These are phyloP conservation scores for Opisthograptis luteolata DNA, from an alignment of 2,888 invertebrate genomes.

Conservation along the genomic window DNA sequence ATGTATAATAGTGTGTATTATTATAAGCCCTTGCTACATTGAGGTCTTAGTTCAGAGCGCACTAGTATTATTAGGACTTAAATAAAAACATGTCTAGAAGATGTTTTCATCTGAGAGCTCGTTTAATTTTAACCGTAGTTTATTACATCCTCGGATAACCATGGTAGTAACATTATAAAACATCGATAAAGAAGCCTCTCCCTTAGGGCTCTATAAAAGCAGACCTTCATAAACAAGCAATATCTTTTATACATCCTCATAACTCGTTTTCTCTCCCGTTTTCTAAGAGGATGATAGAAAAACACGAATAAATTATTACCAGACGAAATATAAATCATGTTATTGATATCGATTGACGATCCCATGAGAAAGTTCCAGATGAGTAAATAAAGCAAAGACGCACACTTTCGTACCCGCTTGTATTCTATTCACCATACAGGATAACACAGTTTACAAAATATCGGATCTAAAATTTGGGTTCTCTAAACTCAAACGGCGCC, in stretches of 20 bases:
- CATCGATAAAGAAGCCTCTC: slow-evolving; percentile 68
- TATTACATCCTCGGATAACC: slow-evolving; percentile 67
- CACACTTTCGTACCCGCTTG: slow-evolving; percentile 20
- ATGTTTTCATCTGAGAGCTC: slow-evolving; percentile 35
- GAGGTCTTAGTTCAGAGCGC: no score
- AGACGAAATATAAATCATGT: slow-evolving; percentile 31
- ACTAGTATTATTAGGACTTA: no score
- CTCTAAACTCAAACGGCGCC: slow-evolving; percentile 64
- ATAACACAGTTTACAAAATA: slow-evolving; percentile 15
- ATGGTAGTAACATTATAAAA: slow-evolving; percentile 66
- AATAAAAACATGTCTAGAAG: neutral
- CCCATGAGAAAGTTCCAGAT: slow-evolving; percentile 20
- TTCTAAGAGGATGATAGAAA: slow-evolving; percentile 51
- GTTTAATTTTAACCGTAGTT: slow-evolving; percentile 54
- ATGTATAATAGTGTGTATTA: no score
- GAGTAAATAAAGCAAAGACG: slow-evolving; percentile 10
- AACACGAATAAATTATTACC: slow-evolving; percentile 39
- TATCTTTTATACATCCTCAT: slow-evolving; percentile 70
- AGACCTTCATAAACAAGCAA: slow-evolving; percentile 78
- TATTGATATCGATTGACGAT: slow-evolving; percentile 37
- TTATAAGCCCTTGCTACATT: no score
- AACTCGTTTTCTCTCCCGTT: slow-evolving; percentile 65
- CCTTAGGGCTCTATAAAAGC: slow-evolving; percentile 68
- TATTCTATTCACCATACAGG: neutral
- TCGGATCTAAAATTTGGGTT: slow-evolving; percentile 24